phyloP scores from a whole-genome alignment of 37 sponge, comb jelly and placozoan genomes.

The Beroe forskalii region DNA sequence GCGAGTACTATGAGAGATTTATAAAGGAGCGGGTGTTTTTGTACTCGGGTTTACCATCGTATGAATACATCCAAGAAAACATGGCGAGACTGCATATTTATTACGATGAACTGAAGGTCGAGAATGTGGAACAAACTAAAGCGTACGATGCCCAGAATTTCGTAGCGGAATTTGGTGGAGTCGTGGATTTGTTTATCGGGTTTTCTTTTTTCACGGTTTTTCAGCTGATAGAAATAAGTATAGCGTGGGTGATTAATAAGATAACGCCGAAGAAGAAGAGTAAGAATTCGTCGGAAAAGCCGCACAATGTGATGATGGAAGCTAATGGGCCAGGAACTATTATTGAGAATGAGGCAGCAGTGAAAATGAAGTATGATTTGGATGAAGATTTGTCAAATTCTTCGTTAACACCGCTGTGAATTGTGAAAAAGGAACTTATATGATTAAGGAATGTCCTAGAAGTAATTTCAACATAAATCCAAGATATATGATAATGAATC shows the following conservation, averaged over 20 bases:
- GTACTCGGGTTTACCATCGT: not conserved
- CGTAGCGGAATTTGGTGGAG: slow-evolving; percentile 43
- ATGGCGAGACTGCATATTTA: slow-evolving; percentile 35
- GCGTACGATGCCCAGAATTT: slow-evolving; percentile 61
- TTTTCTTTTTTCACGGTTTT: slow-evolving; percentile 45
- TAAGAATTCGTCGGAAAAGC: not conserved
- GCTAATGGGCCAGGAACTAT: not conserved
- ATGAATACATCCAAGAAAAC: not conserved
- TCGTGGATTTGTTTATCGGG: slow-evolving; percentile 47
- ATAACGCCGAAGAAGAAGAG: not conserved
- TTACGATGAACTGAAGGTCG: slow-evolving; percentile 5
- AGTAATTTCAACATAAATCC: too few species aligned
- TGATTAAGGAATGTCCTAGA: too few species aligned
- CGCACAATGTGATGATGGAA: not conserved
- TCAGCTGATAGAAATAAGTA: slow-evolving; percentile 19
- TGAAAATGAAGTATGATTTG: not conserved
- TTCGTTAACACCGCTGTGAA: too few species aligned
- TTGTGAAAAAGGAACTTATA: too few species aligned
- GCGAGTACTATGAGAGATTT: slow-evolving; percentile 13
- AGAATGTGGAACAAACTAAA: not conserved
- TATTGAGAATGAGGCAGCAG: not conserved
- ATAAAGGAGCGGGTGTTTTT: slow-evolving; percentile 3
- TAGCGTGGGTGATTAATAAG: not conserved
- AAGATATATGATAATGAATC: too few species aligned
- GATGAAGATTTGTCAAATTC: too few species aligned